Conservation (phyloP, 2,797 vertebrate genomes). For the Alcedo atthis region DNA sequence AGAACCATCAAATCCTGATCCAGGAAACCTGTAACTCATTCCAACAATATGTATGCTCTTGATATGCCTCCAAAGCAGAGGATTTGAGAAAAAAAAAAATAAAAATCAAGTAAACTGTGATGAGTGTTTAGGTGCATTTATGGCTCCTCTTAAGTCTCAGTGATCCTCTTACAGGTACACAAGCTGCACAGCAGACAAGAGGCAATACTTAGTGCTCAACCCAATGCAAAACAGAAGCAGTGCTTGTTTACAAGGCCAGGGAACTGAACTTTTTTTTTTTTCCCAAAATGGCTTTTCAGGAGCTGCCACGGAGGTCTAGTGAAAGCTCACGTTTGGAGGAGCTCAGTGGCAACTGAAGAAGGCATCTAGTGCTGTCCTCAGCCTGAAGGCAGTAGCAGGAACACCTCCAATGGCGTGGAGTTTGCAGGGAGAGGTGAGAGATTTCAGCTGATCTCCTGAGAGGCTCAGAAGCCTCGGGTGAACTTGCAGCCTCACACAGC, state of each 20-base stretch:
- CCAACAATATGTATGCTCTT: not conserved
- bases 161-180: too few relatives aligned
- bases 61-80: too few relatives aligned
- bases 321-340: not conserved
- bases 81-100: not conserved
- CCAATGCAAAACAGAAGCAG: too few relatives aligned
- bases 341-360: not conserved
- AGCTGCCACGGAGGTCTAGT: not conserved
- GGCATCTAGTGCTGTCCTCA: not conserved
- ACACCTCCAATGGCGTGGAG: not conserved
- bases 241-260: too few relatives aligned
- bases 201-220: too few relatives aligned
- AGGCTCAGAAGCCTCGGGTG: rapidly evolving
- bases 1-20: slow-evolving; percentile 31
- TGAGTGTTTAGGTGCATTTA: too few relatives aligned
- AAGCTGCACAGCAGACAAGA: too few relatives aligned
- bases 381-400: not conserved
- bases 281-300: not conserved
- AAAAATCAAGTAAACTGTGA: too few relatives aligned
- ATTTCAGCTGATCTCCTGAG: not conserved
- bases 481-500: not conserved
- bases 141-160: too few relatives aligned
- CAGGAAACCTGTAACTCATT: not conserved
- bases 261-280: too few relatives aligned
- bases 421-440: not conserved